These are phyloP conservation scores for Lanistes nyassanus DNA, from an alignment of 1,140 invertebrate genomes.

Conservation along the genomic window DNA sequence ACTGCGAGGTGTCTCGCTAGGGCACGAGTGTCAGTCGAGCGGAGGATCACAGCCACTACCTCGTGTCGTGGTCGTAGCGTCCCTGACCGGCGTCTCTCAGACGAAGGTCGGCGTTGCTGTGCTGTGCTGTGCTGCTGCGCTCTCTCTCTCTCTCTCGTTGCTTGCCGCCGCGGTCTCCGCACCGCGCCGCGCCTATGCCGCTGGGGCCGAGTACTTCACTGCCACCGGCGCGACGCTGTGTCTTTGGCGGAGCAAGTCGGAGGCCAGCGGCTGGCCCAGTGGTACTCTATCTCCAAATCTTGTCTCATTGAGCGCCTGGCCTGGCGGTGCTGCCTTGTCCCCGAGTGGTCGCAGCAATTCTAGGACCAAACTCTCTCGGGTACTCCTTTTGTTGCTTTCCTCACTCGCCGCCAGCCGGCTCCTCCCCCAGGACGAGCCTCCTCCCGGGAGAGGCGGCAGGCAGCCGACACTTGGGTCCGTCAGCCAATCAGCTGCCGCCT, in stretches of 20 bases:
- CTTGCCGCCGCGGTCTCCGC: no score
- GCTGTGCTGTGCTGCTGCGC: no score
- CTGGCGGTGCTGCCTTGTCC: constrained; percentile 21
- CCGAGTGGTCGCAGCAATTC: constrained; percentile 26
- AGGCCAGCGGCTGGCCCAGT: neutral
- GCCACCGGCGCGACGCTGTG: neutral
- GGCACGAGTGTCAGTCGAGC: no score
- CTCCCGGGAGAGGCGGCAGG: constrained; percentile 45
- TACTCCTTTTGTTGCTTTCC: constrained; percentile 63
- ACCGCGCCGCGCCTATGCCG: neutral
- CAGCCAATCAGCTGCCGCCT: constrained; percentile 44
- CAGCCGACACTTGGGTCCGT: constrained; percentile 35
- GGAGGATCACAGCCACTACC: no score
- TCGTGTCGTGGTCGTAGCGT: no score
- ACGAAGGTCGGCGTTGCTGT: no score
- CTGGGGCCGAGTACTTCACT: neutral
- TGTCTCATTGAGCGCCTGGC: constrained; percentile 22
- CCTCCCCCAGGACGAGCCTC: constrained; percentile 43
- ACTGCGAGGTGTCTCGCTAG: no score
- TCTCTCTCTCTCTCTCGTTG: no score
- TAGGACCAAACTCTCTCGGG: constrained; percentile 53
- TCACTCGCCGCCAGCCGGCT: constrained; percentile 51
- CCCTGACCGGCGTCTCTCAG: no score
- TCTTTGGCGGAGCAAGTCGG: neutral
- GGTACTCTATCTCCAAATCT: constrained; percentile 31